Conservation (phyloP, 2,113 vertebrate genomes). For the Peromyscus leucopus region DNA sequence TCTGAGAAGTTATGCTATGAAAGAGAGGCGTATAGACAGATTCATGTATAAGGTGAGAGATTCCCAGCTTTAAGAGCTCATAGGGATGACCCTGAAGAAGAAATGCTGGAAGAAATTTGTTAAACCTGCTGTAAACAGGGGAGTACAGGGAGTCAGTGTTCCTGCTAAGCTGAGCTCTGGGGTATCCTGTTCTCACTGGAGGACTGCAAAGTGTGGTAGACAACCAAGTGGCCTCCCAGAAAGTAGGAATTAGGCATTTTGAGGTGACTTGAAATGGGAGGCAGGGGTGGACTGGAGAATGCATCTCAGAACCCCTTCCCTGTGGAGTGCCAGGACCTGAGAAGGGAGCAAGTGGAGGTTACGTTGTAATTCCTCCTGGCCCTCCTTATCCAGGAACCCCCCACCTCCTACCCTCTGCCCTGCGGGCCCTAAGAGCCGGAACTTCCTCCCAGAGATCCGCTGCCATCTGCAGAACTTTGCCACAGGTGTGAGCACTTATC, state of each 20-base stretch:
- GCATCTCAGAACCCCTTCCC: background rate
- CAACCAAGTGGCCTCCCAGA: background rate
- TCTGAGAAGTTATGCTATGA: background rate
- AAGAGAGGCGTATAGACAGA: background rate
- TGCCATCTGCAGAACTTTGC: slow-evolving; percentile 79
- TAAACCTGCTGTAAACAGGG: background rate
- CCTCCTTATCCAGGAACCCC: slow-evolving; percentile 82
- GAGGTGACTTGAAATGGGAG: background rate
- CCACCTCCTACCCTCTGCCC: slow-evolving; percentile 85
- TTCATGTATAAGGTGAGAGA: background rate
- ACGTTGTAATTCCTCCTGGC: background rate
- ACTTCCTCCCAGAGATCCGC: slow-evolving; percentile 76
- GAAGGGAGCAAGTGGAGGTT: background rate
- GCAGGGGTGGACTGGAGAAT: background rate
- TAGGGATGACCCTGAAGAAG: background rate
- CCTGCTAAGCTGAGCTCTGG: background rate
- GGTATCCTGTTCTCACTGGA: background rate
- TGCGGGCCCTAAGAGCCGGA: slow-evolving; percentile 79
- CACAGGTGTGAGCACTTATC: slow-evolving; percentile 76
- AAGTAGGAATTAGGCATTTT: background rate
- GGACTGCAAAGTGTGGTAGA: background rate
- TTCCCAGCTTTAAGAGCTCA: background rate
- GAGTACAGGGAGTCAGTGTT: background rate
- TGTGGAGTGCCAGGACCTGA: background rate
- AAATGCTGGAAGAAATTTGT: background rate